Conservation (phyloP, 2,797 vertebrate genomes). For the Gymnodraco acuticeps region DNA sequence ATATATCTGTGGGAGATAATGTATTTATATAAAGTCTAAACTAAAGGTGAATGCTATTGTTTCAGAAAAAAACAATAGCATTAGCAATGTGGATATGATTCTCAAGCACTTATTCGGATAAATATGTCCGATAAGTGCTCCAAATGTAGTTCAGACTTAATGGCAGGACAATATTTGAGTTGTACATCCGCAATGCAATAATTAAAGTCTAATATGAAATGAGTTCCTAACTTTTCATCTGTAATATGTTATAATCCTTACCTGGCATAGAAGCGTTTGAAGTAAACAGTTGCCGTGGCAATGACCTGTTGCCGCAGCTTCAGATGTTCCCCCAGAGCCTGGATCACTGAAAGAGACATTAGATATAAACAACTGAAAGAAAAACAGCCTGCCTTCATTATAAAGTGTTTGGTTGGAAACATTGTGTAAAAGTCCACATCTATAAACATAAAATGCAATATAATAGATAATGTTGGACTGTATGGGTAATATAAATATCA, state of each 20-base stretch:
- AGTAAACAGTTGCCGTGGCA: constrained; percentile 98
- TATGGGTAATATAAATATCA: no score
- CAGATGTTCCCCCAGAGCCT: constrained; percentile 98
- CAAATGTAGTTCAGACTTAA: neutral
- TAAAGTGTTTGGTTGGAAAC: neutral
- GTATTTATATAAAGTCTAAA: neutral
- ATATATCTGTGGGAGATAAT: neutral
- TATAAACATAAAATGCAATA: neutral
- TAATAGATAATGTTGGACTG: neutral
- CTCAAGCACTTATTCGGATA: neutral
- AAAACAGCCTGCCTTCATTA: neutral
- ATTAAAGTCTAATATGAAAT: neutral
- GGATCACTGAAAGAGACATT: constrained; percentile 89
- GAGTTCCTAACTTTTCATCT: neutral
- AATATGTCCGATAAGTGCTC: neutral
- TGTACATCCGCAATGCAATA: neutral
- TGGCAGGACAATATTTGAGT: neutral
- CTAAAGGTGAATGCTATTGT: neutral
- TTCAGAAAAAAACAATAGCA: neutral
- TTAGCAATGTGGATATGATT: neutral
- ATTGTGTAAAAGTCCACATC: neutral
- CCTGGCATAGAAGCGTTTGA: constrained; percentile 99
- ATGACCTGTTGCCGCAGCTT: constrained; percentile 99
- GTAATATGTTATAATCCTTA: constrained; percentile 61
- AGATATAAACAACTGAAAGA: neutral